Evolutionary conservation across 2,888 invertebrate genomes (phyloP).

Genomic region (Lumbricus terrestris): DNA sequence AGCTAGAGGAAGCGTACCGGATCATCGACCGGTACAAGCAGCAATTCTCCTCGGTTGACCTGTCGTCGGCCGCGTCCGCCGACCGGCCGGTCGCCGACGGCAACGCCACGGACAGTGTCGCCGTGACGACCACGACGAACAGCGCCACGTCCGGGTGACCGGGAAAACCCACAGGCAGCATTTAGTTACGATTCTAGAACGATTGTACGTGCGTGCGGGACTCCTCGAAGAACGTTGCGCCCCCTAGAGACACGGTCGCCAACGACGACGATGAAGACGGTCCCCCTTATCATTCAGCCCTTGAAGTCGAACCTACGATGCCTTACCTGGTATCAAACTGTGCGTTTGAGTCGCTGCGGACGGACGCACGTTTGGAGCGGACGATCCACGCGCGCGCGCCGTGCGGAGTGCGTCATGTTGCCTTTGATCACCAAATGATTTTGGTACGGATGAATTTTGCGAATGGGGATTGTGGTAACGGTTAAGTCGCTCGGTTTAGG

Average conservation of each 20-base stretch:
- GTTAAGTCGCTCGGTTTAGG: not conserved
- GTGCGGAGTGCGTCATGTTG: not conserved
- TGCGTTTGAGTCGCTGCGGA: not conserved
- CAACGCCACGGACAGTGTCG: not conserved
- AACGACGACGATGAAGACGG: not conserved
- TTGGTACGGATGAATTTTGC: not conserved
- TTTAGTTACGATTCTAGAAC: not conserved
- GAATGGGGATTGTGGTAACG: not conserved
- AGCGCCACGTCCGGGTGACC: not conserved
- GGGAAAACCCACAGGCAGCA: not conserved
- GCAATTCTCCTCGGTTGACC: not conserved
- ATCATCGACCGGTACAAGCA: conserved; percentile 39
- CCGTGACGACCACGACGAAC: not conserved
- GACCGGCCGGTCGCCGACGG: not conserved
- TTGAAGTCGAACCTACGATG: not conserved
- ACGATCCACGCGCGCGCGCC: not conserved
- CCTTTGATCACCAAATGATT: not conserved
- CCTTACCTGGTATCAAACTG: not conserved
- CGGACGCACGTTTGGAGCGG: not conserved
- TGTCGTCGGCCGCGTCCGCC: not conserved
- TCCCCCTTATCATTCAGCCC: too few relatives aligned
- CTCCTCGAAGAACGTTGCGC: too few relatives aligned
- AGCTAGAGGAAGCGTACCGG: conserved; percentile 40
- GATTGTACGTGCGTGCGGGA: not conserved
- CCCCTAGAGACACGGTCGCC: too few relatives aligned